These are phyloP conservation scores for Drosophila bocqueti DNA, from an alignment of 1,140 invertebrate species.

Conservation along the genomic window DNA sequence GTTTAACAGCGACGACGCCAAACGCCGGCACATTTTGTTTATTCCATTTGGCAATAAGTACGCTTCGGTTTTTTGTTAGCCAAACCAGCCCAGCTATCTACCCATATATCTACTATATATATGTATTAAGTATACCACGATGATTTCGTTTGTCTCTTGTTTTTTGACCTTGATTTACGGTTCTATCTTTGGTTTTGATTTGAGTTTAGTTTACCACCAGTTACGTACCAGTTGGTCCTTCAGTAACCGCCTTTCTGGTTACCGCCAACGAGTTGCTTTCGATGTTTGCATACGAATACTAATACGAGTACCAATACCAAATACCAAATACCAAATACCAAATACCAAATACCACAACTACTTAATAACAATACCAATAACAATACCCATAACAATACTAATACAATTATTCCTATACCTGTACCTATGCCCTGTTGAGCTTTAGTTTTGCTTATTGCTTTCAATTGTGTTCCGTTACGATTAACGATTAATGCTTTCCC, in stretches of 20 bases:
- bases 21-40: constrained; percentile 83
- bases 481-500: constrained; percentile 24
- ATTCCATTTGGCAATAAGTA: constrained; percentile 76
- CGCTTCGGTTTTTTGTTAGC: constrained; percentile 77
- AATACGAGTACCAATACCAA: constrained; percentile 24
- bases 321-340: constrained; percentile 7
- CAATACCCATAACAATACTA: constrained; percentile 40
- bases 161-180: constrained; percentile 29
- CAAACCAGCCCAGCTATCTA: constrained; percentile 57
- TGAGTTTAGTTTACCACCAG: constrained; percentile 24
- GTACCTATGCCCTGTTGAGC: constrained; percentile 38
- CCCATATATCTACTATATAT: constrained; percentile 37
- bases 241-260: constrained; percentile 16
- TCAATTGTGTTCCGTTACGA: constrained; percentile 45
- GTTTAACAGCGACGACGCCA: constrained; percentile 83
- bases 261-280: constrained; percentile 66
- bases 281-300: constrained; percentile 70
- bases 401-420: constrained; percentile 44
- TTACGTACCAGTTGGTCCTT: constrained; percentile 8
- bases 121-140: constrained; percentile 40
- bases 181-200: constrained; percentile 37
- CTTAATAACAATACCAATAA: constrained; percentile 41
- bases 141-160: constrained; percentile 24
- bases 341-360: constrained; percentile 27
- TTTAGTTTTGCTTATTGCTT: constrained; percentile 60